Base-by-base conservation (phyloP, 2,113 vertebrate genomes). In the Amphiprion percula region DNA sequence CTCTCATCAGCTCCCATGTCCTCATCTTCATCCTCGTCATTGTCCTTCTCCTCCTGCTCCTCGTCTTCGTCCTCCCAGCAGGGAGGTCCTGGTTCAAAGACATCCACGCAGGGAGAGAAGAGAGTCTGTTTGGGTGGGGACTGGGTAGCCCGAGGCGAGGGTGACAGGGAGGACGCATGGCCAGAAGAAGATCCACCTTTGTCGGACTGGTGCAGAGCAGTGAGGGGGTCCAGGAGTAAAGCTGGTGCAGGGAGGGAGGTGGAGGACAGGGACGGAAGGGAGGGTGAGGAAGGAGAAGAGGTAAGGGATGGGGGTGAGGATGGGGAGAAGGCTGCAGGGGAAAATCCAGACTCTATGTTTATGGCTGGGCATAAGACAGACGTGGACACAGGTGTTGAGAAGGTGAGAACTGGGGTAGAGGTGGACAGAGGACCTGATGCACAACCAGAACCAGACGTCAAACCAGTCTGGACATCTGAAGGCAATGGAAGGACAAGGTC, bases 91-190 rank as follows among this genome's bases (percentile, higher is more conserved):
- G 91, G 93, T 71, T 95, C 94, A 10, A 94, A 94, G 30, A 96
- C 81, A 44, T 95, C 95, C 77, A 93, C 94, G 0, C 91, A 94
- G 7, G 95, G 95, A 7, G 95, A 96, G 87, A 96, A 96, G 12
- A 95, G 92, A 0, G 94, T 76, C 49, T 93, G 95, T 44, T 94
- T 96, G 0, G 90, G 90, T 0, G 87, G 83, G 0, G 93, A 93
- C 87, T 87, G 88, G 11, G 89, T 87, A 23, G 86, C 62, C 9
- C 89, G 87, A 9, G 89, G 90, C 0, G 90, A 92, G 1, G 87
- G 90, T 64, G 90, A 90, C 5, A 90, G 86, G 14, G 89, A 90
- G 53, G 83, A 78, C 0, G 85, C 61, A 1, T 79, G 87, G 65
- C 79, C 77, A 9, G 83, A 84, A 15, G 84, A 87, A 1, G 82